phyloP scores from a whole-genome alignment of 2,113 vertebrate genomes.

The Butorides virescens region DNA sequence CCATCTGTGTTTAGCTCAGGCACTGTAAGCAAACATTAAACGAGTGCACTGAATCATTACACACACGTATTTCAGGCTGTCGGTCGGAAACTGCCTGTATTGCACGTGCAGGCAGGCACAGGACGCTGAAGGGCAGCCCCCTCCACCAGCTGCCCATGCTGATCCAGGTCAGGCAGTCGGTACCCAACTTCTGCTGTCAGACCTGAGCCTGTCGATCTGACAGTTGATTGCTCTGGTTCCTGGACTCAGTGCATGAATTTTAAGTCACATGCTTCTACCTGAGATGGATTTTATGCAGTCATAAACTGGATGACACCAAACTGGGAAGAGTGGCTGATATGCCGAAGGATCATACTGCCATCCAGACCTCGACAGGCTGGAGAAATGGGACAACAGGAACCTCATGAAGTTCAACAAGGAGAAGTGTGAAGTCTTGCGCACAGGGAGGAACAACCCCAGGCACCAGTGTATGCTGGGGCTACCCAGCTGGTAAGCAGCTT shows the following conservation, averaged over 20 bases:
- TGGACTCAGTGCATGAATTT: not conserved
- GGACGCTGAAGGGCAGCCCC: fast-evolving
- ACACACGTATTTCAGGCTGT: not conserved
- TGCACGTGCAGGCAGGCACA: not conserved
- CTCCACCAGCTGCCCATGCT: not conserved
- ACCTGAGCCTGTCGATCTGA: not conserved
- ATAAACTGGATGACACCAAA: not conserved
- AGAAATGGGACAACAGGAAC: not conserved
- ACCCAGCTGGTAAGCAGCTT: not conserved
- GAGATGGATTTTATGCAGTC: not conserved
- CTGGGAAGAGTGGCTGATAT: not conserved
- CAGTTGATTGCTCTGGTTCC: not conserved
- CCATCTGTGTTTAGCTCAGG: not conserved
- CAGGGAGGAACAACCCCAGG: not conserved
- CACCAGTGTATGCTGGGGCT: not conserved
- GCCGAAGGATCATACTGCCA: fast-evolving
- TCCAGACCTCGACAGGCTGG: not conserved
- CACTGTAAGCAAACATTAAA: not conserved
- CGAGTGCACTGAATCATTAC: not conserved
- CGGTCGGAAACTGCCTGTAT: not conserved
- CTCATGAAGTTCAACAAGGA: not conserved
- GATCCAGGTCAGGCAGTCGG: not conserved
- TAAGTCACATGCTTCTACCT: not conserved
- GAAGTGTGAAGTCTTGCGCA: not conserved
- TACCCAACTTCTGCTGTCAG: not conserved